Conservation (phyloP, 2,888 invertebrate genomes). For the Hydrotaea cyrtoneurina region DNA sequence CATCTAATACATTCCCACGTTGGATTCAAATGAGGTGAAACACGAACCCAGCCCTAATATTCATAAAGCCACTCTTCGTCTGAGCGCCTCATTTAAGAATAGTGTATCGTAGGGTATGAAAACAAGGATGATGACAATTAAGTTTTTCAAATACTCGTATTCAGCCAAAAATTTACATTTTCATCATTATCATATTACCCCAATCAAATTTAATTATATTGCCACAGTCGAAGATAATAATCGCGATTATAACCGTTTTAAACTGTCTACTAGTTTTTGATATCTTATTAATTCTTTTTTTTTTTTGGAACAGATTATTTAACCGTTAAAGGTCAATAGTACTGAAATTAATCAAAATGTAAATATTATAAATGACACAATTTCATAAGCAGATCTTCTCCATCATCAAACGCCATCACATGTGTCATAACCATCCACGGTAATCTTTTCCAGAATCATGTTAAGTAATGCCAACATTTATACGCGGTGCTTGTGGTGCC, state of each 20-base stretch:
- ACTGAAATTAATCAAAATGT: constrained; percentile 21
- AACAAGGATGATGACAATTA: too few relatives aligned
- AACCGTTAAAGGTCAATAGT: constrained; percentile 26
- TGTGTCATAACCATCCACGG: background rate
- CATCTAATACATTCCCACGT: too few relatives aligned
- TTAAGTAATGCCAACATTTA: constrained; percentile 16
- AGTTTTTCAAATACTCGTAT: too few relatives aligned
- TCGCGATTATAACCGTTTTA: background rate
- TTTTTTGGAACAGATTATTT: constrained; percentile 15
- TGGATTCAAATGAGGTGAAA: too few relatives aligned
- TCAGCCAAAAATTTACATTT: too few relatives aligned
- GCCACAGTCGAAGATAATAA: too few relatives aligned
- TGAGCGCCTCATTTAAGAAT: too few relatives aligned
- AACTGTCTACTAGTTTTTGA: constrained; percentile 22
- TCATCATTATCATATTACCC: too few relatives aligned
- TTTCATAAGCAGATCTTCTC: constrained; percentile 25
- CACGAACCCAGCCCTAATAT: too few relatives aligned
- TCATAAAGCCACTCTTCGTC: too few relatives aligned
- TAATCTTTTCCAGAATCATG: constrained; percentile 1
- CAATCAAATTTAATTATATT: too few relatives aligned
- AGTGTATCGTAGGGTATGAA: too few relatives aligned
- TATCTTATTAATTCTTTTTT: constrained; percentile 4
- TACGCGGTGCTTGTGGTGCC: background rate
- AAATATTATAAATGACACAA: constrained; percentile 24
- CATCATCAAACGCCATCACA: background rate